Evolutionary conservation across 1,140 invertebrate species (phyloP).

Genomic region (Amyelois transitella): DNA sequence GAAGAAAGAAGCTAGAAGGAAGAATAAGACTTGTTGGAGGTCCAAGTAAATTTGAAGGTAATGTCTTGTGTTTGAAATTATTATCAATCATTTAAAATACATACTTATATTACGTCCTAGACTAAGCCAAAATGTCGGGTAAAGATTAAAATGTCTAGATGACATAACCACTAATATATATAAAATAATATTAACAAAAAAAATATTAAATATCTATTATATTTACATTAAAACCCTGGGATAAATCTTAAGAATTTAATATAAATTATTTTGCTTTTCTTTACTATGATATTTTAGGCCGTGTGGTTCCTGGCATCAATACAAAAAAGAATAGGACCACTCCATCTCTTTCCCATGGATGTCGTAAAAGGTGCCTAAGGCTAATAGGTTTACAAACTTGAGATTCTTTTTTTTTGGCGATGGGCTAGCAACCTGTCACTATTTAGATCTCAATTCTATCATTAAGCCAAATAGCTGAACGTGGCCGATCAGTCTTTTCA

Average conservation of each 20-base stretch:
- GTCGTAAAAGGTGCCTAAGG: no score
- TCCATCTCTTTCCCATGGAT: no score
- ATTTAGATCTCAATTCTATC: no score
- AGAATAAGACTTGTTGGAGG: conserved; percentile 81
- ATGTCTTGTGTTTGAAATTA: conserved; percentile 9
- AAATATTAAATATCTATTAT: neutral
- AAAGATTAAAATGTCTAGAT: no score
- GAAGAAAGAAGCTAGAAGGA: conserved; percentile 82
- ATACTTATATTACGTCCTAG: neutral
- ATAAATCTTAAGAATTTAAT: neutral
- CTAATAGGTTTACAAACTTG: no score
- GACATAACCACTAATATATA: neutral
- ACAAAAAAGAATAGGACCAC: no score
- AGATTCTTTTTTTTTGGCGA: no score
- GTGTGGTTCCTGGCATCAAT: no score
- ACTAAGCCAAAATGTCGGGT: no score
- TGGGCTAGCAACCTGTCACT: no score
- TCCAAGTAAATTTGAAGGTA: conserved; percentile 80
- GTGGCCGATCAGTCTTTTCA: no score
- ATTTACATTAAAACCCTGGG: neutral
- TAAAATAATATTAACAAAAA: neutral
- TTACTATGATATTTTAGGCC: neutral
- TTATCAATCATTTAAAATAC: neutral
- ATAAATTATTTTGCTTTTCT: neutral
- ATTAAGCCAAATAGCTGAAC: no score